phyloP scores from a whole-genome alignment of 2,113 vertebrate genomes.

The Chinchilla lanigera region DNA sequence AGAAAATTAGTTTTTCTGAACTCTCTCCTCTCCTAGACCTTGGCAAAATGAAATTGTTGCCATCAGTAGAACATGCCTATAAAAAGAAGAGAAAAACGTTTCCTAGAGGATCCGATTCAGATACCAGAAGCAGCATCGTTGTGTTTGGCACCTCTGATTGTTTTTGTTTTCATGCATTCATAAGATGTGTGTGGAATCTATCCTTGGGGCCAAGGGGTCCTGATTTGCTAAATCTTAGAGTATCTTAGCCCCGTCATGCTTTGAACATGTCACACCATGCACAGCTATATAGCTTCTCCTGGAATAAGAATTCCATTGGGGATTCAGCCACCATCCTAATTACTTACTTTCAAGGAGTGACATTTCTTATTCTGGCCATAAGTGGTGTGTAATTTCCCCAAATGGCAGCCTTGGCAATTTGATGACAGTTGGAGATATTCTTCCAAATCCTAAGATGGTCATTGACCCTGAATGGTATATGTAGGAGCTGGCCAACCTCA shows the following conservation, averaged over 20 bases:
- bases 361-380: slow-evolving; percentile 30
- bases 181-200: background rate
- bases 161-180: background rate
- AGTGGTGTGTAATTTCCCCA: background rate
- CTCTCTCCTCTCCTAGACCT: background rate
- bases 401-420: slow-evolving; percentile 18
- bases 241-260: background rate
- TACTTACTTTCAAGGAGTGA: background rate
- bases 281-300: background rate
- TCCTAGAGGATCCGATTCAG: background rate
- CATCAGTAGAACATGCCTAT: background rate
- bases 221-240: background rate
- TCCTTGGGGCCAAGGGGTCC: background rate
- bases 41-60: background rate
- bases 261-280: background rate
- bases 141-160: background rate
- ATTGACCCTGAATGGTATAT: background rate
- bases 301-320: background rate
- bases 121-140: background rate
- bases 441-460: background rate
- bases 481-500: background rate
- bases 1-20: background rate
- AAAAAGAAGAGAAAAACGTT: background rate
- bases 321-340: background rate
- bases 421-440: slow-evolving; percentile 26